A percentile compares a stretch with the other conserved stretches of the same genome.
Conservation (phyloP, 1,140 invertebrate genomes). For the Hirudo medicinalis region DNA sequence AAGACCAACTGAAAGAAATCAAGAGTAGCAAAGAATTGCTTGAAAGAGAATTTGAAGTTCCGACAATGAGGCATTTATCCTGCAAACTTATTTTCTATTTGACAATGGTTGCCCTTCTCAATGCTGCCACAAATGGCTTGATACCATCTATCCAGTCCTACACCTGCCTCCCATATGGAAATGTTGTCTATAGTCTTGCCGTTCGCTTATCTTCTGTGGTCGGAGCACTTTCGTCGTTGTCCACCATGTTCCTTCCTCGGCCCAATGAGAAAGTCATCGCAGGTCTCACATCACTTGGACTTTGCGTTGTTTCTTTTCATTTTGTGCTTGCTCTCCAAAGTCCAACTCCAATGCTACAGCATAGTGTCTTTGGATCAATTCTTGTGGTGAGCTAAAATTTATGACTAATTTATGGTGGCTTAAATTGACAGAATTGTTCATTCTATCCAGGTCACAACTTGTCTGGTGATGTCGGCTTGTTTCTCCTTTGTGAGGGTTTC, state of each 20-base stretch:
- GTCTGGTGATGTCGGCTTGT: background rate
- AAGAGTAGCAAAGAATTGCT: too few relatives aligned
- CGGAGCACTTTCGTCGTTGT: slow-evolving; percentile 13
- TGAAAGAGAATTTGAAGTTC: too few relatives aligned
- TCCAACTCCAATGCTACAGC: slow-evolving; percentile 12
- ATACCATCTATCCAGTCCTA: slow-evolving; percentile 17
- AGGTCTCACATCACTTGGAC: slow-evolving; percentile 3
- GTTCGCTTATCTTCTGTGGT: slow-evolving; percentile 15
- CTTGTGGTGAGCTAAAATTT: slow-evolving; percentile 12
- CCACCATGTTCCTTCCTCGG: slow-evolving; percentile 10
- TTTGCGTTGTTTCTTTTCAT: background rate
- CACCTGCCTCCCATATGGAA: slow-evolving; percentile 19
- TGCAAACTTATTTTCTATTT: background rate
- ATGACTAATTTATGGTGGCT: background rate
- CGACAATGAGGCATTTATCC: background rate
- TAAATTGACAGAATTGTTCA: background rate
- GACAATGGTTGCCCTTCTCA: background rate
- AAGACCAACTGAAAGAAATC: slow-evolving; percentile 8
- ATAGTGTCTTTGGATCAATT: background rate
- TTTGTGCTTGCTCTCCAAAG: slow-evolving; percentile 13
- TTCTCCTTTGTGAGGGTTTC: slow-evolving; percentile 16
- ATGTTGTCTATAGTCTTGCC: slow-evolving; percentile 13
- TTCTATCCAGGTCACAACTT: slow-evolving; percentile 12
- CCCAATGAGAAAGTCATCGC: background rate
- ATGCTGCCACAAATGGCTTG: slow-evolving; percentile 15